Evolutionary conservation across 2,797 vertebrate species (phyloP), one percentile per base, ranked within the genome.

Genomic region (Gastrophryne carolinensis): DNA sequence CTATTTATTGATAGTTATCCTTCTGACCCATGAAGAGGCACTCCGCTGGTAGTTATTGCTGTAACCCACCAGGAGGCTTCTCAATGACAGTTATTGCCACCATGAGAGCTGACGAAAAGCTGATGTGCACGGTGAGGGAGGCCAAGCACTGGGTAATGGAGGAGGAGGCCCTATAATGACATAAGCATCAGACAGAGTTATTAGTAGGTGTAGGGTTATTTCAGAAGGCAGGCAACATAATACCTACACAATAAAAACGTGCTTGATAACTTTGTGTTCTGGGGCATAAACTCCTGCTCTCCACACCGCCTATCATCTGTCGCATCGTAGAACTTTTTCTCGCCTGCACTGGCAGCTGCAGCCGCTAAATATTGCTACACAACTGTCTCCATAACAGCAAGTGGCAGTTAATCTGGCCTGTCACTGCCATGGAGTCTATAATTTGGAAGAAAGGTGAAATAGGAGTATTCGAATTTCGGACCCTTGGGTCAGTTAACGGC

Each of bases 371-470:
- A 44, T 64, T 29, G 39, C 57, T 52, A 44, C 57, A 37, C 12
- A 21, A 54, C 60, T 30, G 44, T 37, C 34, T 73, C 62, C 52
- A 66, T 34, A 47, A 54, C 29, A 58, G 37, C 44, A 24, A 15
- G 23, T 37, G 13, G 27, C 32, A 44, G 49, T 70, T 54, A 54
- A 64, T 56, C 66, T 56, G 26, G 64, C 23, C 50, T 63, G 66
- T 76, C 74, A 70, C 30, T 32, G 19, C 27, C 39, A 12, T 11
- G 41, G 12, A 63, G 35, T 71, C 8, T 35, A 64, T 77, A 47
- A 71, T 54, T 57, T 57, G 67, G 67, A 77, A 71, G 67, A 58
- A 65, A 77, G 74, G 67, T 77, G 74, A 64, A 57, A 77, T 77
- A 47, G 27, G 60, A 54, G 67, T 70, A 8, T 71, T 77, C 67